Percentiles rank a stretch among this genome's conserved stretches.
These are phyloP conservation scores for Leptinotarsa lineolata DNA, from an alignment of 1,140 invertebrate genomes.

Conservation along the genomic window DNA sequence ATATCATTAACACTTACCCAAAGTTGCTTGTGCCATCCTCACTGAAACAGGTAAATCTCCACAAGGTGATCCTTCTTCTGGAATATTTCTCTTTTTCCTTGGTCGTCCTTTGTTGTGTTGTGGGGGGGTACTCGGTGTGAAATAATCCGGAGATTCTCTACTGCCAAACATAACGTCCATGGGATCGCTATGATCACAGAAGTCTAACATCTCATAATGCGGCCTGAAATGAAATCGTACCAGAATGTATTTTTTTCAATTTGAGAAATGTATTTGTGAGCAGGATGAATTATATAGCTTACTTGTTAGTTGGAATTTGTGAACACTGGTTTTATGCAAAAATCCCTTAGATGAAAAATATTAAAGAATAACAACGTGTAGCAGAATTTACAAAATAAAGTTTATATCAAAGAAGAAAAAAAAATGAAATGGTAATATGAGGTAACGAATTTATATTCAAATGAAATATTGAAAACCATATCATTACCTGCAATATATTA, in stretches of 20 bases:
- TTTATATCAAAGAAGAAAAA: too few species aligned
- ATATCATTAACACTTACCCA: constrained; percentile 61
- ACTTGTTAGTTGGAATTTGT: too few species aligned
- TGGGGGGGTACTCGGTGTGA: constrained; percentile 61
- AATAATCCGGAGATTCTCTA: constrained; percentile 65
- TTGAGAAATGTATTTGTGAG: too few species aligned
- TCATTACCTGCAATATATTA: constrained; percentile 75
- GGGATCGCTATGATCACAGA: constrained; percentile 52
- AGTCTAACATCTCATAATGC: constrained; percentile 69
- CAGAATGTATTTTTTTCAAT: too few species aligned
- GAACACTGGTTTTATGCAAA: too few species aligned
- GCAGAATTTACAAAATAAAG: too few species aligned
- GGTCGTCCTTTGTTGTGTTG: constrained; percentile 79
- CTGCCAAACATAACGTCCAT: constrained; percentile 58
- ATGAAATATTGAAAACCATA: constrained; percentile 3
- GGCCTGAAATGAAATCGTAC: constrained; percentile 51
- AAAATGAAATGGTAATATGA: too few species aligned
- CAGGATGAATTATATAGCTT: too few species aligned
- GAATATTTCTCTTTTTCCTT: constrained; percentile 72
- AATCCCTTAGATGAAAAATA: too few species aligned
- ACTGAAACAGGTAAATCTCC: constrained; percentile 70
- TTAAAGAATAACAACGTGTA: too few species aligned
- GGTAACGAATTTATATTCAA: too few species aligned
- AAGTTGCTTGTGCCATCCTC: constrained; percentile 70
- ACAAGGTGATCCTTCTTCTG: constrained; percentile 56